These are phyloP conservation scores for Zaprionus ornatus DNA, from an alignment of 1,140 invertebrate species.

Conservation along the genomic window DNA sequence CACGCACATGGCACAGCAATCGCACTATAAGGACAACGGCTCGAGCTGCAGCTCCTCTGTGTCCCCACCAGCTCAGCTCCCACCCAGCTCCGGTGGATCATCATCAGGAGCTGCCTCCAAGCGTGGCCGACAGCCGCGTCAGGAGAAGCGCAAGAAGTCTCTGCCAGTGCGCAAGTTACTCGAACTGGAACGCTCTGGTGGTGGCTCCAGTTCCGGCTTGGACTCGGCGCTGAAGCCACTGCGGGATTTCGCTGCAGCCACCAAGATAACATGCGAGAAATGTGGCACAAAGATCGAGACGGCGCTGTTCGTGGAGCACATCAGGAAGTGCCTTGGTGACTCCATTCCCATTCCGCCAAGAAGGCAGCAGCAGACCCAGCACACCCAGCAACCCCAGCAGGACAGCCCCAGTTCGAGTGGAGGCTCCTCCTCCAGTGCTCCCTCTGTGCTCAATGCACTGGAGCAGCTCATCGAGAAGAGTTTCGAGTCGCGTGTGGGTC, in stretches of 20 bases:
- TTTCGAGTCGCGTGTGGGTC: conserved; percentile 92
- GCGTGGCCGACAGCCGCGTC: conserved; percentile 90
- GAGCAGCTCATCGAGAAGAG: conserved; percentile 99
- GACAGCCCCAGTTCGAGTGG: conserved; percentile 83
- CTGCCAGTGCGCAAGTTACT: conserved; percentile 95
- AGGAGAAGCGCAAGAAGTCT: conserved; percentile 96
- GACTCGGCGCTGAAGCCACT: conserved; percentile 89
- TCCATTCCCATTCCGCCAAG: conserved; percentile 86
- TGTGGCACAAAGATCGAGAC: conserved; percentile 98
- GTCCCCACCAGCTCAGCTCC: conserved; percentile 84
- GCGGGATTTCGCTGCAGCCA: conserved; percentile 86
- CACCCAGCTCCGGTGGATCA: conserved; percentile 6
- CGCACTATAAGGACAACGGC: conserved; percentile 95
- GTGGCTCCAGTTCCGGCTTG: conserved; percentile 84
- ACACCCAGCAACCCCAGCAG: conserved; percentile 71
- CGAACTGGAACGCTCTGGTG: conserved; percentile 92
- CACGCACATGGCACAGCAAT: conserved; percentile 99
- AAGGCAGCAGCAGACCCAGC: conserved; percentile 12
- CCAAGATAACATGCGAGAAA: conserved; percentile 97
- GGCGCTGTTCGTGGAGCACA: conserved; percentile 96
- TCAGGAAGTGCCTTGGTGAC: conserved; percentile 92
- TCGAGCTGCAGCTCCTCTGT: conserved; percentile 84
- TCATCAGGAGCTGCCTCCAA: conserved; percentile 84
- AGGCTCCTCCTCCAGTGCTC: conserved; percentile 84
- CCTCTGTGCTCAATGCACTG: conserved; percentile 96